A percentile compares a stretch with the other conserved stretches of the same genome.
These are phyloP conservation scores for Solea senegalensis DNA, from an alignment of 2,113 vertebrate genomes.

Conservation along the genomic window DNA sequence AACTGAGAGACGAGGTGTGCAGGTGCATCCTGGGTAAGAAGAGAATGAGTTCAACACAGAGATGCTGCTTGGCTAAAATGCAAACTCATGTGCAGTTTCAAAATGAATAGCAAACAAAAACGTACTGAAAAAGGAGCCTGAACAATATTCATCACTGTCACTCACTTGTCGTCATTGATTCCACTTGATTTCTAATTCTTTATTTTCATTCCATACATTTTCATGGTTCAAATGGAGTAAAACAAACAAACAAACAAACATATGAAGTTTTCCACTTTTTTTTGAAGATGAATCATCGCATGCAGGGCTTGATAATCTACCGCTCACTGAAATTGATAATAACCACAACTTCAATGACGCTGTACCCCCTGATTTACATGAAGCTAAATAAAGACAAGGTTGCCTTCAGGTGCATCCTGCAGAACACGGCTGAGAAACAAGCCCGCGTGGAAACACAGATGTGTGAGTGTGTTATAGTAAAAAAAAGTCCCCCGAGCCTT, in stretches of 20 bases:
- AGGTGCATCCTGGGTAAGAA: constrained; percentile 48
- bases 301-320: no score
- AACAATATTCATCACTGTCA: neutral
- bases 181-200: no score
- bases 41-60: constrained; percentile 9
- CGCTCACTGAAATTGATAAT: no score
- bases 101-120: neutral
- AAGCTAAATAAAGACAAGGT: constrained; percentile 27
- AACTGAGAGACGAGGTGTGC: constrained; percentile 15
- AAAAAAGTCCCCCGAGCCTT: neutral
- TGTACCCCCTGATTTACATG: constrained; percentile 36
- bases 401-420: constrained; percentile 43
- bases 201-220: no score
- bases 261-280: no score
- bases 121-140: no score
- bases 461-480: neutral
- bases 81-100: neutral
- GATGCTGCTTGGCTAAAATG: constrained; percentile 12
- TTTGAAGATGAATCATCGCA: no score
- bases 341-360: neutral
- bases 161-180: no score
- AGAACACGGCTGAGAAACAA: neutral
- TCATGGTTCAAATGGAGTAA: no score
- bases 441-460: no score
- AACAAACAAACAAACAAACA: no score